These are phyloP conservation scores for Notarius quadriscutis DNA, from an alignment of 2,113 vertebrate genomes.

Conservation along the genomic window DNA sequence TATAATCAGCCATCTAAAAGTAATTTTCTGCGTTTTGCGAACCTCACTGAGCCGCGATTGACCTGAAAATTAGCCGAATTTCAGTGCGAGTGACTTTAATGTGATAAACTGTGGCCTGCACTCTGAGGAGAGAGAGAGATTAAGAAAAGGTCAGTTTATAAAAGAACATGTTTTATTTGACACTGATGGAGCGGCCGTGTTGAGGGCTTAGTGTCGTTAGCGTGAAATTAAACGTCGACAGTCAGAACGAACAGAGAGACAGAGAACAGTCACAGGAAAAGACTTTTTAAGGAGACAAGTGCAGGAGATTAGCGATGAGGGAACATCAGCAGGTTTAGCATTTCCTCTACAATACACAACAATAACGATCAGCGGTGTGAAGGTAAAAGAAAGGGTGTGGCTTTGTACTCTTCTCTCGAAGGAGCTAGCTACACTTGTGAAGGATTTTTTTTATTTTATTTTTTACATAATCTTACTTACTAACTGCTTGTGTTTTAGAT, in stretches of 20 bases:
- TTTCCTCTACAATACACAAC: background rate
- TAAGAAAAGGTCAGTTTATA: constrained; percentile 28
- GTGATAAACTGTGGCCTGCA: constrained; percentile 2
- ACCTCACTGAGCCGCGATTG: background rate
- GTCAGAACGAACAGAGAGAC: background rate
- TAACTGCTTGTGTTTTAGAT: background rate
- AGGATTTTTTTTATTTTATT: too few relatives aligned
- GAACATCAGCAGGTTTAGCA: background rate
- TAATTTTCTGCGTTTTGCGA: background rate
- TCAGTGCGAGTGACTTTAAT: constrained; percentile 2
- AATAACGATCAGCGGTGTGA: background rate
- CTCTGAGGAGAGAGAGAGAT: constrained; percentile 5
- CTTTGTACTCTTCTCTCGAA: background rate
- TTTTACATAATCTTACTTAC: background rate
- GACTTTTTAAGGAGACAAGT: background rate
- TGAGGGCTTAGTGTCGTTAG: constrained; percentile 20
- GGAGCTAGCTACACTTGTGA: background rate
- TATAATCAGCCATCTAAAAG: background rate
- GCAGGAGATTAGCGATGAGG: background rate
- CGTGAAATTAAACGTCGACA: constrained; percentile 19
- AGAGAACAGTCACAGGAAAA: background rate
- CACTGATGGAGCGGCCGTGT: background rate
- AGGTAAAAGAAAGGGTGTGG: background rate
- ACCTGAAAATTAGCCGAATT: constrained; percentile 1
- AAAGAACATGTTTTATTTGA: constrained; percentile 1